Evolutionary conservation across 2,113 vertebrate genomes (phyloP), one percentile per base, ranked within the genome.

Genomic region (Myotis brandtii): DNA sequence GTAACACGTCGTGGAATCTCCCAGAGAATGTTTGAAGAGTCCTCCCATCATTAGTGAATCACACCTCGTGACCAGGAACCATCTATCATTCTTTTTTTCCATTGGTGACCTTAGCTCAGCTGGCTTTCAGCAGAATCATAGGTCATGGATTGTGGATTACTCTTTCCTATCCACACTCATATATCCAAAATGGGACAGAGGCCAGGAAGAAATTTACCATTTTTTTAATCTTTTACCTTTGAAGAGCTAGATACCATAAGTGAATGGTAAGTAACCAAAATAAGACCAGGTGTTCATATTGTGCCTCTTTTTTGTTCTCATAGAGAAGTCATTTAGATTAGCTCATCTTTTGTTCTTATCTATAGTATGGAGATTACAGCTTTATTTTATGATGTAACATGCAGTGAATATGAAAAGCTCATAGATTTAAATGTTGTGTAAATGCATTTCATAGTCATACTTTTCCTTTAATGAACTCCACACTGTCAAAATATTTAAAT

Each of bases 381-480:
- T 88, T 73, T 87, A 62, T 75, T 84, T 90, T 81, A 92, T 92
- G 69, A 30, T 93, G 40, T 6, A 81, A 34, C 0, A 10, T 76
- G 59, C 81, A 86, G 18, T 70, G 50, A 69, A 64, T 93, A 20
- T 80, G 40, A 40, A 80, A 88, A 87, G 52, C 67, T 40, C 43
- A 11, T 67, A 92, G 52, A 91, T 76, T 77, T 77, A 90, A 90
- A 59, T 86, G 21, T 50, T 82, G 13, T 77, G 16, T 91, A 83
- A 93, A 56, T 82, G 50, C 25, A 23, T 70, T 86, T 90, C 69
- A 64, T 88, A 73, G 72, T 84, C 54, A 52, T 88, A 70, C 16
- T 86, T 96, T 94, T 67, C 21, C 73, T 90, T 67, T 91, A 87
- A 91, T 96, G 66, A 94, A 56, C 48, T 82, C 62, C 56, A 59